These are phyloP conservation scores for Smutsia temminckii DNA, from an alignment of 2,797 vertebrate species.

Conservation along the genomic window DNA sequence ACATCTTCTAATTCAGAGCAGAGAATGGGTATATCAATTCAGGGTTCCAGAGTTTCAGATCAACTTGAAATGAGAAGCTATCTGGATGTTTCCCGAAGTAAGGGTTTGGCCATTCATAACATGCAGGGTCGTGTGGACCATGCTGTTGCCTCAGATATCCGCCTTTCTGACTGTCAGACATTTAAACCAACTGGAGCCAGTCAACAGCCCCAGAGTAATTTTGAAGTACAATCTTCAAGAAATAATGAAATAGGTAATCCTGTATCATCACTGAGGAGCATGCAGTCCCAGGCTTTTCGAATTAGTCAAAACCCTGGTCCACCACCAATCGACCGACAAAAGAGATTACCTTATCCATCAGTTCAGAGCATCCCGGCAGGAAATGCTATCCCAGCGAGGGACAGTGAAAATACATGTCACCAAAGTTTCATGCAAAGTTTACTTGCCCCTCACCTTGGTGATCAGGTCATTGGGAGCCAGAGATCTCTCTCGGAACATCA, in stretches of 20 bases:
- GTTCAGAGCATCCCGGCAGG: slow-evolving; percentile 91
- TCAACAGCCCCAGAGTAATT: slow-evolving; percentile 89
- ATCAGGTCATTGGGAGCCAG: slow-evolving; percentile 90
- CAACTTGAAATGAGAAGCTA: slow-evolving; percentile 95
- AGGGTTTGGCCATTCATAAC: slow-evolving; percentile 91
- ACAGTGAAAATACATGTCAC: slow-evolving; percentile 93
- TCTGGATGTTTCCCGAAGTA: slow-evolving; percentile 93
- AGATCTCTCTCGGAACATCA: slow-evolving; percentile 90
- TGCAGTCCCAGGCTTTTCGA: slow-evolving; percentile 93
- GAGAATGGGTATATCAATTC: slow-evolving; percentile 93
- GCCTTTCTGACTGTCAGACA: slow-evolving; percentile 93
- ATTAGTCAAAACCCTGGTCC: slow-evolving; percentile 88
- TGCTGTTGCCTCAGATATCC: slow-evolving; percentile 88
- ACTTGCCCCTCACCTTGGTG: slow-evolving; percentile 93
- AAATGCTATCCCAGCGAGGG: slow-evolving; percentile 87
- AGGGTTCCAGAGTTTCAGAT: slow-evolving; percentile 91
- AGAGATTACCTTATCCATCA: slow-evolving; percentile 91
- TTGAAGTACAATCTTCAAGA: slow-evolving; percentile 94
- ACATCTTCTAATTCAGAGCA: slow-evolving; percentile 91
- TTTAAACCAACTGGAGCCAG: slow-evolving; percentile 91
- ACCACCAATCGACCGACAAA: slow-evolving; percentile 89
- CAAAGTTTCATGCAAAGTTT: slow-evolving; percentile 98
- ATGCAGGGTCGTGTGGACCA: slow-evolving; percentile 93
- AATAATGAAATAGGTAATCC: slow-evolving; percentile 91
- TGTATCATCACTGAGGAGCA: slow-evolving; percentile 90